These are phyloP conservation scores for Halichondria panicea DNA, from an alignment of 37 sponge, comb jelly and placozoan species.

Conservation along the genomic window DNA sequence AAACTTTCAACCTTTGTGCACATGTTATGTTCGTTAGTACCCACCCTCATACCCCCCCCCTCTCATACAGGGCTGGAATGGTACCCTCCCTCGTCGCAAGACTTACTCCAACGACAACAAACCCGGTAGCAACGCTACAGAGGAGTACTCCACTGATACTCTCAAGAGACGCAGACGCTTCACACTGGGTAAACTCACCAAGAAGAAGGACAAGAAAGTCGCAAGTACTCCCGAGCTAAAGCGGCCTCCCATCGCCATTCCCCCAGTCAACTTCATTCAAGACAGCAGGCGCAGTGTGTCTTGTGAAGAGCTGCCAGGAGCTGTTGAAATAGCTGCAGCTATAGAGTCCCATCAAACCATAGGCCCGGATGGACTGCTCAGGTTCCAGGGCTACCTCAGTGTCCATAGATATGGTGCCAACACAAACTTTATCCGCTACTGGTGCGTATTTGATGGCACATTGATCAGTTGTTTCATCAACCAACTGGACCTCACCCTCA, in stretches of 20 bases:
- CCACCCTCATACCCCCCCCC: no score
- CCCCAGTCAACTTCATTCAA: not conserved
- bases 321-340: not conserved
- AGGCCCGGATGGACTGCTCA: not conserved
- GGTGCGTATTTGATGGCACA: slow-evolving; percentile 61
- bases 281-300: slow-evolving; percentile 14
- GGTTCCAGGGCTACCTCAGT: slow-evolving; percentile 34
- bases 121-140: not conserved
- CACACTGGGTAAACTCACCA: no score
- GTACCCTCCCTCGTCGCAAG: no score
- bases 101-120: no score
- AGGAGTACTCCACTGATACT: slow-evolving; percentile 27
- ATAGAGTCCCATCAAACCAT: not conserved
- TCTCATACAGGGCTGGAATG: no score
- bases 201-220: slow-evolving; percentile 1
- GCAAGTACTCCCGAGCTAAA: not conserved
- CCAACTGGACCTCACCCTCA: slow-evolving; percentile 37
- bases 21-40: no score
- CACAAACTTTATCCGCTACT: slow-evolving; percentile 47
- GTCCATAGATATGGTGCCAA: slow-evolving; percentile 52
- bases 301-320: not conserved
- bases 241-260: no score
- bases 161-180: slow-evolving; percentile 32
- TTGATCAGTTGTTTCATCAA: slow-evolving; percentile 43
- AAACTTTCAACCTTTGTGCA: no score